These are phyloP conservation scores for Drosophila pseudotalamancana DNA, from an alignment of 2,888 invertebrate genomes.

Conservation along the genomic window DNA sequence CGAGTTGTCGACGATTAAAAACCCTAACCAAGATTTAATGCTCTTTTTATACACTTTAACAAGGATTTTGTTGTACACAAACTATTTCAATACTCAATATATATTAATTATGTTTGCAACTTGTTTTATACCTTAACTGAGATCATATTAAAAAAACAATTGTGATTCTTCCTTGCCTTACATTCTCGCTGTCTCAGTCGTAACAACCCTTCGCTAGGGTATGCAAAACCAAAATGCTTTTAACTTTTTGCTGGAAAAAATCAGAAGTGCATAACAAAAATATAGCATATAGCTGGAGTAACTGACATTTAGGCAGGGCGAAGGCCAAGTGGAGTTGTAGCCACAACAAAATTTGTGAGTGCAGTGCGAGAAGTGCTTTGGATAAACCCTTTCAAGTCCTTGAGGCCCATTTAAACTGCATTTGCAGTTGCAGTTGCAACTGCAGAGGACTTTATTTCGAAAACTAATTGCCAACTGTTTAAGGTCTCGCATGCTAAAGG, in stretches of 20 bases:
- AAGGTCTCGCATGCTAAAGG: background rate
- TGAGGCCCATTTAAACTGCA: slow-evolving; percentile 33
- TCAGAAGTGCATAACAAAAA: slow-evolving; percentile 42
- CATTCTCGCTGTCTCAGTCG: background rate
- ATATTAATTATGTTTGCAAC: no score
- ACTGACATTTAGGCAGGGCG: slow-evolving; percentile 54
- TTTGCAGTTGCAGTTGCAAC: background rate
- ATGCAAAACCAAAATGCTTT: slow-evolving; percentile 33
- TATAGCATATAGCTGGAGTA: slow-evolving; percentile 25
- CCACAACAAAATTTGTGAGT: slow-evolving; percentile 35
- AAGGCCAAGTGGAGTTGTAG: slow-evolving; percentile 42
- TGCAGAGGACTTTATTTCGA: background rate
- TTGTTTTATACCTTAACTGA: background rate
- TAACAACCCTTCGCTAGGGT: background rate
- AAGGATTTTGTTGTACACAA: no score
- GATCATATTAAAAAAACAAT: background rate
- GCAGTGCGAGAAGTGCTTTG: slow-evolving; percentile 28
- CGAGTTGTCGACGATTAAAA: background rate
- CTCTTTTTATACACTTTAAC: no score
- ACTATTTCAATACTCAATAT: no score
- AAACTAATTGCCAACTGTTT: background rate
- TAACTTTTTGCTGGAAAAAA: slow-evolving; percentile 20
- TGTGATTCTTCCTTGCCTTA: background rate
- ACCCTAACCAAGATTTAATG: no score
- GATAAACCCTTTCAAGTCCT: slow-evolving; percentile 30